phyloP scores from a whole-genome alignment of 2,113 vertebrate species.

The Archocentrus centrarchus region DNA sequence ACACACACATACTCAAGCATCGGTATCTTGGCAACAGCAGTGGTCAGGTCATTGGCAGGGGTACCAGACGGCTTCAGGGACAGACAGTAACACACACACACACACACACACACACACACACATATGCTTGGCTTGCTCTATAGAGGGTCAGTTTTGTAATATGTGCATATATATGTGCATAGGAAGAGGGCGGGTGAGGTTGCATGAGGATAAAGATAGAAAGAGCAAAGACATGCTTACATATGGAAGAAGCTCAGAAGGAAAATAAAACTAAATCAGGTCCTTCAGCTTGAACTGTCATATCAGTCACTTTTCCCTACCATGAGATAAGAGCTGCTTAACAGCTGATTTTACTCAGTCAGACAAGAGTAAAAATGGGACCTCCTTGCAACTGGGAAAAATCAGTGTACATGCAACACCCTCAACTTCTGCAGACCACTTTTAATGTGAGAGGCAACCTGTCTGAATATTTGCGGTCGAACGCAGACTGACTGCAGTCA shows the following conservation, averaged over 20 bases:
- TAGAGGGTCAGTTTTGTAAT: conserved; percentile 8
- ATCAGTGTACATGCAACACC: background rate
- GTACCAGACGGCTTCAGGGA: conserved; percentile 70
- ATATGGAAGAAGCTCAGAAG: background rate
- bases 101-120: background rate
- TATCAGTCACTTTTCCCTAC: too few species aligned
- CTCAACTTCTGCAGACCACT: background rate
- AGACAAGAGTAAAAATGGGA: too few species aligned
- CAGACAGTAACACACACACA: conserved; percentile 19
- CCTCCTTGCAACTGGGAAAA: too few species aligned
- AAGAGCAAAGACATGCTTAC: background rate
- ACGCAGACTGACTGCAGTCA: too few species aligned
- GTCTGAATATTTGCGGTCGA: too few species aligned
- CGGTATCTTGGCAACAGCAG: conserved; percentile 67
- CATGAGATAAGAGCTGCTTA: too few species aligned
- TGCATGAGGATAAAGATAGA: background rate
- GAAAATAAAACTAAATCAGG: background rate
- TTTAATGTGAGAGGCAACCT: too few species aligned
- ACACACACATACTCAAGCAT: background rate
- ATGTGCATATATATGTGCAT: background rate
- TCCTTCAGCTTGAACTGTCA: too few species aligned
- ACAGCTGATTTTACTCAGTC: too few species aligned
- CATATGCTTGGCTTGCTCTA: background rate
- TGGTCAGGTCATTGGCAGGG: conserved; percentile 63
- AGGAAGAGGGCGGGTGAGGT: background rate